Base-by-base conservation (phyloP, 2,113 vertebrate species). In the Anhinga rufa region DNA sequence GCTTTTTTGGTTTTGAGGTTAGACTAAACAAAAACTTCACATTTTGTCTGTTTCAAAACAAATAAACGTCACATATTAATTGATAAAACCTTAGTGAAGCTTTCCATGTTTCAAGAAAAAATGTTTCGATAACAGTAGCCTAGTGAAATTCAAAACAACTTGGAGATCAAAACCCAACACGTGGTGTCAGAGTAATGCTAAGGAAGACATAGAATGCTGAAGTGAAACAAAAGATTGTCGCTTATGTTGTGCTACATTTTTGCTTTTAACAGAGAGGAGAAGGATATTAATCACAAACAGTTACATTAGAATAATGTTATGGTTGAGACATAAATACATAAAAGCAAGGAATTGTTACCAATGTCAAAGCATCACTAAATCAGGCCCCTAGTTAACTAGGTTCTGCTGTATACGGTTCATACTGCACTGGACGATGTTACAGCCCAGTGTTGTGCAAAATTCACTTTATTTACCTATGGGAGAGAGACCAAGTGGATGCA, bases 241-340 rank as follows among this genome's bases (percentile, higher is more conserved):
- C 54, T 91, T 61, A 21, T 4, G 20, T 55, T n/a, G 14, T 38
- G 76, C 31, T 58, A 4, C 55, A 0, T 72, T 62, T 58, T 83
- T 64, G 46, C 17, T 57, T 70, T 69, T 46, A 87, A 46, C 51
- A 58, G 89, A 34, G 57, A 83, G 66, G 66, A 95, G 70, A 34
- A 62, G 71, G 85, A 57, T 95, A 93, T 96, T 96, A 92, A 89
- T 95, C 93, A 95, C 93, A 96, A 88, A 95, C 55, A 93, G 76
- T 97, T 97, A 91, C 92, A 79, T 96, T 97, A 95, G 92, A 96
- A 97, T 97, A 97, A 93, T 86, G 90, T 94, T 96, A 42, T 5
- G 93, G 81, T 88, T 95, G 97, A 97, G 93, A 91, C 51, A 91
- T 90, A 94, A 97, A 95, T 76, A 24, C 68, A 57, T 91, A 90